Evolutionary conservation across 2,113 vertebrate species (phyloP), one percentile per base, ranked within the genome.

Genomic region (Corythoichthys intestinalis): DNA sequence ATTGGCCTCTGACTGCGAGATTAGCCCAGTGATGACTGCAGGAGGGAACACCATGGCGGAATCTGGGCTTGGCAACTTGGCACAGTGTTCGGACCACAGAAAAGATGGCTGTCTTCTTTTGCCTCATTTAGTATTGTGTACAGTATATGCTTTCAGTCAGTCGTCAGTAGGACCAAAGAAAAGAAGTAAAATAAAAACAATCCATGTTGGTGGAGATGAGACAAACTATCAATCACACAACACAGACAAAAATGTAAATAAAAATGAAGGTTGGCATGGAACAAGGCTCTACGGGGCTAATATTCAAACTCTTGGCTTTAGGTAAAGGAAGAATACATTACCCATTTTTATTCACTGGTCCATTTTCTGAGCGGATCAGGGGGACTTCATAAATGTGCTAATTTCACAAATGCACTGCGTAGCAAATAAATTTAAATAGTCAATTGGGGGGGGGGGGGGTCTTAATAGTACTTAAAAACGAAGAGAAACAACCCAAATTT

Each of bases 51-150:
- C 81, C 68, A 71, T 75, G 86, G 80, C 82, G 79, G 79, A 81
- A 76, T 84, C 71, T 72, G 79, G 84, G 81, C 78, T 79, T 88
- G 83, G 88, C 85, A 88, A 86, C 83, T 85, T 91, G 88, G 90
- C 89, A 92, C 87, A 91, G 89, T 91, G 90, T 91, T 90, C 83
- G 20, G 86, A 90, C 85, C 80, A 83, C 79, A 89, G 73, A 80
- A 66, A 79, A 67, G 72, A 85, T 80, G 74, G 68, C 80, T 68
- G 73, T 15, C 28, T 81, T 71, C 66, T 62, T 17, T 84, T 76
- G 83, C 85, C 63, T 75, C 46, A 72, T 78, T 87, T 84, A 60
- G 68, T 84, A 81, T 88, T 69, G 79, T 66, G 75, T 71, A 77
- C 65, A 78, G 20, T 65, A 77, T 73, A 78, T 71, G 73, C 75